Conservation (phyloP, 2,888 invertebrate genomes). For the Nebria brevicollis region DNA sequence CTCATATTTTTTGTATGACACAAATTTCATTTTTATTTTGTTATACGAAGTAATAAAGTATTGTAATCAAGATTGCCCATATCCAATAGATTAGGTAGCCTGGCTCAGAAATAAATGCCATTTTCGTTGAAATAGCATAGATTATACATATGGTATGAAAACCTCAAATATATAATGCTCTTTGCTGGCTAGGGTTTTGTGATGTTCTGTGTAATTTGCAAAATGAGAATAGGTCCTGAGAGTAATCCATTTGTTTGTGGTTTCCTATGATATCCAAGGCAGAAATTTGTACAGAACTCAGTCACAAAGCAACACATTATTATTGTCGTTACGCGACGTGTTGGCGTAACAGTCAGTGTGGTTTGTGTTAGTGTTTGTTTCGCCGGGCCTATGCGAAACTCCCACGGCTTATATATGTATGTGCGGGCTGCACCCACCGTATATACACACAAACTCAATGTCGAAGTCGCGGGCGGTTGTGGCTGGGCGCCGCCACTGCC, state of each 20-base stretch:
- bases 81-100: no score
- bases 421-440: conserved; percentile 13
- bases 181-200: background rate
- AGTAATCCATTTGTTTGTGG: background rate
- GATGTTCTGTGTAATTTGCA: background rate
- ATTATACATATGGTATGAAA: no score
- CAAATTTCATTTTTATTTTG: no score
- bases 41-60: no score
- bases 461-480: conserved; percentile 12
- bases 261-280: background rate
- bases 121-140: no score
- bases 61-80: no score
- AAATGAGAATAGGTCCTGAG: background rate
- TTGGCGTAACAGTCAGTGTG: conserved; percentile 7
- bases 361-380: conserved; percentile 7
- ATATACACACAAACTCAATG: conserved; percentile 5
- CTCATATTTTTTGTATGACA: no score
- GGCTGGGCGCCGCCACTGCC: background rate
- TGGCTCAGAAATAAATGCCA: no score
- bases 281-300: background rate
- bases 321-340: conserved; percentile 11
- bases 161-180: no score
- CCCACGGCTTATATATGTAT: conserved; percentile 6
- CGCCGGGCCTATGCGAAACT: conserved; percentile 11
- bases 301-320: conserved; percentile 9